Evolutionary conservation across 2,888 invertebrate species (phyloP).

Genomic region (Epicampocera succincta): DNA sequence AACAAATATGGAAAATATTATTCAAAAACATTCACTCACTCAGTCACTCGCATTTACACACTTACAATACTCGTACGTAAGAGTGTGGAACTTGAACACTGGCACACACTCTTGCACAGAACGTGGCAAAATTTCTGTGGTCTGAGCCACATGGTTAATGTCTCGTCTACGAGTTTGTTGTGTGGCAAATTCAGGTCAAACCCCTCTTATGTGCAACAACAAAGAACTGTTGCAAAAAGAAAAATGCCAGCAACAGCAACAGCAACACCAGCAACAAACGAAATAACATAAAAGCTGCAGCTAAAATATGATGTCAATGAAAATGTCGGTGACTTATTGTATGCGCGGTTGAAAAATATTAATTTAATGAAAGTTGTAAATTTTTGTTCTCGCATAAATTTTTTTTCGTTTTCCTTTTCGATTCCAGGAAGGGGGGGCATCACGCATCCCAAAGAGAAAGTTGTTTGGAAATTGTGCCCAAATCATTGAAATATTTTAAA

Average conservation of each 20-base stretch:
- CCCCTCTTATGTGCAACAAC: conserved; percentile 50
- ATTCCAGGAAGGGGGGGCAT: neutral
- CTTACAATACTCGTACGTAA: no score
- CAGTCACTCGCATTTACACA: conserved; percentile 23
- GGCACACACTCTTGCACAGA: conserved; percentile 21
- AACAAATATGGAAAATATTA: conserved; percentile 15
- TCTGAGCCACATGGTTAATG: conserved; percentile 64
- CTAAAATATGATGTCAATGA: conserved; percentile 63
- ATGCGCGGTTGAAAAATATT: conserved; percentile 51
- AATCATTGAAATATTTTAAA: no score
- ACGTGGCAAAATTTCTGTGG: conserved; percentile 54
- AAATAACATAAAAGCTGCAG: conserved; percentile 27
- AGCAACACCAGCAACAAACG: conserved; percentile 19
- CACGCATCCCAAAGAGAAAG: neutral
- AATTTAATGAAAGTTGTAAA: conserved; percentile 46
- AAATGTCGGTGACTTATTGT: conserved; percentile 65
- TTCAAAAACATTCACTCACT: conserved; percentile 41
- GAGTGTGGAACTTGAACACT: conserved; percentile 21
- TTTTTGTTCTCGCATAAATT: neutral
- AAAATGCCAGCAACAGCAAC: conserved; percentile 16
- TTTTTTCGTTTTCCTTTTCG: neutral
- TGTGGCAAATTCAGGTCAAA: conserved; percentile 65
- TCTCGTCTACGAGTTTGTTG: conserved; percentile 61
- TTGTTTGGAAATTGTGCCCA: neutral
- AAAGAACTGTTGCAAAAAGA: conserved; percentile 34